Conservation (phyloP, 2,888 invertebrate genomes). For the Tipula vernalis region DNA sequence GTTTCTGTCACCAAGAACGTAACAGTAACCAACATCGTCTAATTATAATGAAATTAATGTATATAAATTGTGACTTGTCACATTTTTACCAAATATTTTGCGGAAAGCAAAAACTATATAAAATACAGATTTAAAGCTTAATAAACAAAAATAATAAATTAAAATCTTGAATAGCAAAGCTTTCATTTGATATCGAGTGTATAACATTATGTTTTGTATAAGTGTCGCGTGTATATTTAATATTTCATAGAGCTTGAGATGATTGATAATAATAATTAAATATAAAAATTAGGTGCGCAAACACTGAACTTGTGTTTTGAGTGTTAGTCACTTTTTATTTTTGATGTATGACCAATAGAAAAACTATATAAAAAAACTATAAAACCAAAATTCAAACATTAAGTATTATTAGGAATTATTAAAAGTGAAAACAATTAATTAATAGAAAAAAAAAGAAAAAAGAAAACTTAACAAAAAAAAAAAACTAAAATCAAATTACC, state of each 20-base stretch:
- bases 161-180: not conserved
- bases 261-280: not conserved
- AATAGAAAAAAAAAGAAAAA: not conserved
- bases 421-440: not conserved
- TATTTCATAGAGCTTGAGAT: not conserved
- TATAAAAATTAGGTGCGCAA: not conserved
- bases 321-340: not conserved
- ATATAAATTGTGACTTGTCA: no score
- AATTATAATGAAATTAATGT: no score
- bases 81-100: not conserved
- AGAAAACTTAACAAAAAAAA: not conserved
- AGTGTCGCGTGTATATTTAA: not conserved
- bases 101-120: not conserved
- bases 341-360: not conserved
- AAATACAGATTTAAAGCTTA: not conserved
- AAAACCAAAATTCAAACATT: not conserved
- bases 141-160: not conserved
- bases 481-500: not conserved
- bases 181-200: not conserved
- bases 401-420: constrained; percentile 20
- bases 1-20: no score
- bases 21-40: no score
- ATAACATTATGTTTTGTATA: not conserved
- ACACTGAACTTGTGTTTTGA: not conserved
- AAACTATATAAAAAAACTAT: not conserved